Conservation (phyloP, 2,888 invertebrate species). For the Epirrhoe alternata region DNA sequence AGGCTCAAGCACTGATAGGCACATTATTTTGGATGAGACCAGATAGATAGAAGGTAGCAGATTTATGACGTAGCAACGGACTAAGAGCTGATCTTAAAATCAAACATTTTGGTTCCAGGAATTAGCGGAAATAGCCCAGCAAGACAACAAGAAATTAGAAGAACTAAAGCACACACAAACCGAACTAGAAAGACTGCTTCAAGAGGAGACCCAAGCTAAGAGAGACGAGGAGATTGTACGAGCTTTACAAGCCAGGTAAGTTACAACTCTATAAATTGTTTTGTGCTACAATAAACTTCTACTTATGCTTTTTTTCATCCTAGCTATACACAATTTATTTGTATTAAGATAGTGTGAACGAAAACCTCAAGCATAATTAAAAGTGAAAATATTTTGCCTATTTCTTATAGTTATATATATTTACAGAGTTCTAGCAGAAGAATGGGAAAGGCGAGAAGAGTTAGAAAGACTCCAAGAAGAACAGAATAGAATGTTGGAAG, state of each 20-base stretch:
- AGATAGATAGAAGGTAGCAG: too few relatives aligned
- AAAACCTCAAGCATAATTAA: too few relatives aligned
- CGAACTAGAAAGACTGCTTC: conserved; percentile 89
- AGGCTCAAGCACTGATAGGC: too few relatives aligned
- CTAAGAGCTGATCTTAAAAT: too few relatives aligned
- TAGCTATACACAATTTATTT: too few relatives aligned
- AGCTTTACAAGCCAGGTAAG: conserved; percentile 87
- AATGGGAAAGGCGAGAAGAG: conserved; percentile 93
- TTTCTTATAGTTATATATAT: conserved; percentile 3
- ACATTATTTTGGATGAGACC: too few relatives aligned
- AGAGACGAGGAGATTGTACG: conserved; percentile 93
- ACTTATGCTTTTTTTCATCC: too few relatives aligned
- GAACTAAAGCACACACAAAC: conserved; percentile 89
- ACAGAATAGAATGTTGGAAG: conserved; percentile 89
- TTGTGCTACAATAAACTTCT: too few relatives aligned
- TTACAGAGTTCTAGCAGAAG: conserved; percentile 89
- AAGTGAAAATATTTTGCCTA: too few relatives aligned
- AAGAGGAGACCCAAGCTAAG: conserved; percentile 94
- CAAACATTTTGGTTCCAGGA: conserved; percentile 70
- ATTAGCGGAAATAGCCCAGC: conserved; percentile 88
- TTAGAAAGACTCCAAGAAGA: conserved; percentile 92
- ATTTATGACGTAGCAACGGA: too few relatives aligned
- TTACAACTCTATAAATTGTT: background rate
- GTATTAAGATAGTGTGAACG: too few relatives aligned
- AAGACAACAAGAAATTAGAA: conserved; percentile 89